These are phyloP conservation scores for Lasaia peninsularis DNA, from an alignment of 1,140 invertebrate species.

Conservation along the genomic window DNA sequence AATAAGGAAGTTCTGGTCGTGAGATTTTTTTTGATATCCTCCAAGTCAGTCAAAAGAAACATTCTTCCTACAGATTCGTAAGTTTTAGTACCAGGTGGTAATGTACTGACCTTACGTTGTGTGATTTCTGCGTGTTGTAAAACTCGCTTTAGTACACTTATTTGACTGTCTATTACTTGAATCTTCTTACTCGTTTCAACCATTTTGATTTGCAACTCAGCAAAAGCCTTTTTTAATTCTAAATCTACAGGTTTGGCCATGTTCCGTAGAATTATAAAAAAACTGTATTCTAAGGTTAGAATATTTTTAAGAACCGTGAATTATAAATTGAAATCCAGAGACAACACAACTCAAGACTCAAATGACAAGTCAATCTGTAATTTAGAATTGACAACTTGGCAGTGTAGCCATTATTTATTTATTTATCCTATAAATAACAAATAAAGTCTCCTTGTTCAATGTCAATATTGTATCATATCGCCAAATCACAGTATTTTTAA, in stretches of 20 bases:
- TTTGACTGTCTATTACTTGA: slow-evolving; percentile 87
- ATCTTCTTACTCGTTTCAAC: slow-evolving; percentile 88
- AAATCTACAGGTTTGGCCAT: slow-evolving; percentile 73
- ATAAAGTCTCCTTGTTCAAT: too few relatives aligned
- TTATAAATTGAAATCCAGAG: too few relatives aligned
- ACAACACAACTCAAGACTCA: too few relatives aligned
- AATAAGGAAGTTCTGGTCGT: slow-evolving; percentile 79
- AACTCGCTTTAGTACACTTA: slow-evolving; percentile 82
- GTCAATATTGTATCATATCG: too few relatives aligned
- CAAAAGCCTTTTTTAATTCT: slow-evolving; percentile 86
- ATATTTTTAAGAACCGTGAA: not conserved
- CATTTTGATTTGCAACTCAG: slow-evolving; percentile 90
- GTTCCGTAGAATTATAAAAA: not conserved
- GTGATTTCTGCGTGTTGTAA: slow-evolving; percentile 86
- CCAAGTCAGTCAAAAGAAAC: slow-evolving; percentile 86
- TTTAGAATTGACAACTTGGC: not conserved
- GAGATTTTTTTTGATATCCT: slow-evolving; percentile 82
- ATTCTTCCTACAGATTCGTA: slow-evolving; percentile 91
- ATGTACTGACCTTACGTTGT: slow-evolving; percentile 76
- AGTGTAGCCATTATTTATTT: not conserved
- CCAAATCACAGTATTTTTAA: too few relatives aligned
- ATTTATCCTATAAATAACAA: too few relatives aligned
- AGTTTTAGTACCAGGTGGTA: slow-evolving; percentile 81
- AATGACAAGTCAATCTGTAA: not conserved
- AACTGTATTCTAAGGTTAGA: not conserved